Conservation (phyloP, 2,113 vertebrate genomes). For the Malurus alboscapulatus region DNA sequence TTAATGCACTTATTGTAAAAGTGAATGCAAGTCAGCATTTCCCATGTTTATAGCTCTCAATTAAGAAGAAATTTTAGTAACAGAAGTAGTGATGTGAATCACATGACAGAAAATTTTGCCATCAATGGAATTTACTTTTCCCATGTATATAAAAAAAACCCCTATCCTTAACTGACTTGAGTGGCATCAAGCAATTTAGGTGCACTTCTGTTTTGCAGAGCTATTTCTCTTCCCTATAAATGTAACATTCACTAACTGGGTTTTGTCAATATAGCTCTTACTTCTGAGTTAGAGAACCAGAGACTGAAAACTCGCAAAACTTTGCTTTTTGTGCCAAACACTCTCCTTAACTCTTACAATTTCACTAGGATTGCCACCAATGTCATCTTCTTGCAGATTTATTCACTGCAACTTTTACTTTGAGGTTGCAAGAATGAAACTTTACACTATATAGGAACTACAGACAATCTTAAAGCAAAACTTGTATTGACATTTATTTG, state of each 20-base stretch:
- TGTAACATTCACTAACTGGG: background rate
- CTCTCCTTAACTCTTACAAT: background rate
- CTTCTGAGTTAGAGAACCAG: background rate
- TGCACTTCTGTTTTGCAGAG: background rate
- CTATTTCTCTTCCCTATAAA: background rate
- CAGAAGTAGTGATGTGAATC: background rate
- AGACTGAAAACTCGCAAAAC: background rate
- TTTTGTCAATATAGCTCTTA: background rate
- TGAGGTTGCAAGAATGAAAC: background rate
- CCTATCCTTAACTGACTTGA: background rate
- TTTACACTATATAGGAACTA: background rate
- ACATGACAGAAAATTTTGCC: background rate
- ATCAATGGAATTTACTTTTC: background rate
- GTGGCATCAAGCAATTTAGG: background rate
- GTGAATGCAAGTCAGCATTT: background rate
- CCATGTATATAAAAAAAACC: background rate
- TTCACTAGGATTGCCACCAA: background rate
- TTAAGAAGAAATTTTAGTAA: background rate
- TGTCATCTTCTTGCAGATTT: background rate
- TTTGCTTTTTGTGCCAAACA: background rate
- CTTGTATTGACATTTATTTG: background rate
- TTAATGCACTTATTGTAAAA: background rate
- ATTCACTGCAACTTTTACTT: background rate
- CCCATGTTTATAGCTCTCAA: background rate
- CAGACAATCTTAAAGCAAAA: background rate